These are phyloP conservation scores for Tetranychus truncatus DNA, from an alignment of 2,888 invertebrate genomes.

Conservation along the genomic window DNA sequence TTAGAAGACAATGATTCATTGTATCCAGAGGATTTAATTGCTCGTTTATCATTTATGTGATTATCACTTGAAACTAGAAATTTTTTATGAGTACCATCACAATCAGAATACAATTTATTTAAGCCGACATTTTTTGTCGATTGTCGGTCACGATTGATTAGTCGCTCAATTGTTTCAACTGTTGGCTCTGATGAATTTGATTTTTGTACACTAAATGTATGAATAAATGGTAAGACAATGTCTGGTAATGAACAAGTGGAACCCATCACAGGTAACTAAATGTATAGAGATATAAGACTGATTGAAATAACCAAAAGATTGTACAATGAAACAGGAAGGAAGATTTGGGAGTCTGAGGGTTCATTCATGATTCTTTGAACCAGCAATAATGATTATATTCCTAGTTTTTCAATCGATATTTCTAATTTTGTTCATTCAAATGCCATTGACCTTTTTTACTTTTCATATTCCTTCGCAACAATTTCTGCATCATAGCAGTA, in stretches of 20 bases:
- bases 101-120: neutral
- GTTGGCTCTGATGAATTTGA: neutral
- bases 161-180: neutral
- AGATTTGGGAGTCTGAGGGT: too few relatives aligned
- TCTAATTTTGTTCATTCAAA: neutral
- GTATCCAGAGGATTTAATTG: too few relatives aligned
- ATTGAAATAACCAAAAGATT: neutral
- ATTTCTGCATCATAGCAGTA: too few relatives aligned
- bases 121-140: neutral
- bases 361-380: neutral
- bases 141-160: neutral
- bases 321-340: too few relatives aligned
- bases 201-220: neutral
- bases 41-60: neutral
- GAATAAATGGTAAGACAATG: neutral
- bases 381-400: neutral
- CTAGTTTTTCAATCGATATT: neutral
- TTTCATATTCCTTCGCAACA: too few relatives aligned
- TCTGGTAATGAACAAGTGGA: neutral
- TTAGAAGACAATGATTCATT: neutral
- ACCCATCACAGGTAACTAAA: neutral
- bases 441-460: slow-evolving; percentile 7
- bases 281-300: neutral
- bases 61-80: neutral
- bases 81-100: neutral